phyloP scores from a whole-genome alignment of 2,113 vertebrate species.

The Podiceps cristatus region DNA sequence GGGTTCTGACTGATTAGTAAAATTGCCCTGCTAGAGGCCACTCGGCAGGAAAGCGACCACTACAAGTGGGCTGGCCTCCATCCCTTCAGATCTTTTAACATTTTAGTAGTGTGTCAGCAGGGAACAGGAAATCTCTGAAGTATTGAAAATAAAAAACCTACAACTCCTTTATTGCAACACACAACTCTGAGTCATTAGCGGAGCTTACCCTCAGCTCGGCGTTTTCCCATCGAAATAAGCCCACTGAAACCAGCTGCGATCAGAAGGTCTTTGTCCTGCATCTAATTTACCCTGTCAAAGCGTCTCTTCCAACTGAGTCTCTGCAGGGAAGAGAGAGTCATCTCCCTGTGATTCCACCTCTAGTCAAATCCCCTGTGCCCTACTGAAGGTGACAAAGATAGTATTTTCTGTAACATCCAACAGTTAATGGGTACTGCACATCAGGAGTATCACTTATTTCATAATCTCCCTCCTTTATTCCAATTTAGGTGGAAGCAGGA shows the following conservation, averaged over 20 bases:
- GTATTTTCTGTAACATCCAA: neutral
- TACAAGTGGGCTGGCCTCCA: neutral
- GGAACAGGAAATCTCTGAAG: neutral
- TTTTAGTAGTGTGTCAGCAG: neutral
- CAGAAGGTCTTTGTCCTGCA: neutral
- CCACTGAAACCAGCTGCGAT: neutral
- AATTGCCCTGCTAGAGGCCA: neutral
- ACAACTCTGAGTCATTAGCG: neutral
- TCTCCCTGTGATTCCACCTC: neutral
- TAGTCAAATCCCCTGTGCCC: neutral
- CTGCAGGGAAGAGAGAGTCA: neutral
- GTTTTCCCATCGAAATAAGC: neutral
- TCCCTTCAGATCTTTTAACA: neutral
- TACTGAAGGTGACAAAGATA: neutral
- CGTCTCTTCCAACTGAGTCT: neutral
- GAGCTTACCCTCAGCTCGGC: neutral
- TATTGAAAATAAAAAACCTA: neutral
- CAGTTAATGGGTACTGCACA: neutral
- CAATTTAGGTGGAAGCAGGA: neutral
- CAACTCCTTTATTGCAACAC: neutral
- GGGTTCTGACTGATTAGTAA: neutral
- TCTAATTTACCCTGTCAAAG: constrained; percentile 8
- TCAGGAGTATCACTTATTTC: neutral
- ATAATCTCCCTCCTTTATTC: neutral
- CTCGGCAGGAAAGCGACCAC: neutral